Base-by-base conservation (phyloP, 2,113 vertebrate genomes). In the Irena cyanogastra region DNA sequence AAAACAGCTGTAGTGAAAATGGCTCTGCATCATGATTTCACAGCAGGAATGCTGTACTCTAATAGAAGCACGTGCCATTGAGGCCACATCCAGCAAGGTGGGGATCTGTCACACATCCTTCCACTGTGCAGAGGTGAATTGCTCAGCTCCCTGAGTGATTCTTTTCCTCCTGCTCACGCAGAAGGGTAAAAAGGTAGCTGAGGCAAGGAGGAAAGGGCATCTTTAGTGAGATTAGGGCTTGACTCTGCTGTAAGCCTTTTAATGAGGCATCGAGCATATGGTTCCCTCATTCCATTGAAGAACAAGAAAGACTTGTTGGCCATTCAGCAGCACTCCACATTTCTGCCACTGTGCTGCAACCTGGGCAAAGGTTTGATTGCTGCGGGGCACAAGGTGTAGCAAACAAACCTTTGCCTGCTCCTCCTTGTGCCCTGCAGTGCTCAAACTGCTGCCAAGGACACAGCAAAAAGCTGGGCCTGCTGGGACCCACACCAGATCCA, bases 381-480 rank as follows among this genome's bases (percentile, higher is more conserved):
- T 35, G 19, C 1, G 2, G n/a, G 12, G 6, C 21, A 42, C 42
- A 66, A 80, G 26, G 28, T 50, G 13, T 30, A 53, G 16, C 10
- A 69, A 60, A 24, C 1, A 7, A 76, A 75, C 18, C 3, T 53
- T 42, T n/a, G 5, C 7, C 57, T 87, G 41, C 24, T 78, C 14
- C 21, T 50, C 23, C 23, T 50, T 18, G 41, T 52, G n/a, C 16
- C 9, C 21, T 3, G 2, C 30, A 35, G 19, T 2, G 3, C 17
- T 50, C 16, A 79, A 52, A 57, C 7, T 59, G 89, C 49, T 69
- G 20, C 20, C 15, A 0, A 1, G 33, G 18, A 54, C 27, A 7
- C 7, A 24, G 21, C 0, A 10, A 61, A 61, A 31, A 54, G 30
- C 0, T 0, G 6, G 22, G 13, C 1, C 2, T 45, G 26, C 9